Conservation (phyloP, 2,888 invertebrate genomes). For the Drosophila kanekoi region DNA sequence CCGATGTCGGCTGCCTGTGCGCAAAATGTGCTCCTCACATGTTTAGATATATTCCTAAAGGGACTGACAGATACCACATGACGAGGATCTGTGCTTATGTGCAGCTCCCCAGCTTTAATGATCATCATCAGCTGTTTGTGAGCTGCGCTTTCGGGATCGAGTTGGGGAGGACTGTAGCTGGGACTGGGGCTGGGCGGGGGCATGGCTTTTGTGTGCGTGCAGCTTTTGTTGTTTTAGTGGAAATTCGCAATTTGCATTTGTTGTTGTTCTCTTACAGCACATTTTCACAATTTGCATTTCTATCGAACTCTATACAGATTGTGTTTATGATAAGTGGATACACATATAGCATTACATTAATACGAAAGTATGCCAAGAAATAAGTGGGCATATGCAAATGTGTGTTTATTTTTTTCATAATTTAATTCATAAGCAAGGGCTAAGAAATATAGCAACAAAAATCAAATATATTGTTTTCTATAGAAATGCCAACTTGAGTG, state of each 20-base stretch:
- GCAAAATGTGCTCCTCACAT: slow-evolving; percentile 73
- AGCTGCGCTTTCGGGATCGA: background rate
- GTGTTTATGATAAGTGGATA: slow-evolving; percentile 12
- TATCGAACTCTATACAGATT: slow-evolving; percentile 21
- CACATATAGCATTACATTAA: slow-evolving; percentile 70
- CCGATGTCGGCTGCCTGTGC: slow-evolving; percentile 26
- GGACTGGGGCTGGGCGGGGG: background rate
- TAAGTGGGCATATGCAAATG: slow-evolving; percentile 39
- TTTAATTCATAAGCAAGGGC: slow-evolving; percentile 1
- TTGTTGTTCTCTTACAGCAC: slow-evolving; percentile 36
- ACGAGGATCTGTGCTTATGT: slow-evolving; percentile 36
- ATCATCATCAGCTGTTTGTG: slow-evolving; percentile 66
- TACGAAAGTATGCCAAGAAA: slow-evolving; percentile 52
- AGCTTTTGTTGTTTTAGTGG: slow-evolving; percentile 58
- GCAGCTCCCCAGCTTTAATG: slow-evolving; percentile 25
- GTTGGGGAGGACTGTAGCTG: background rate
- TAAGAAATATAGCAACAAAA: background rate
- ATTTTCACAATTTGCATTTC: slow-evolving; percentile 44
- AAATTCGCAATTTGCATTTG: slow-evolving; percentile 38
- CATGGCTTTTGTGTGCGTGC: slow-evolving; percentile 26
- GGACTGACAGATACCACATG: slow-evolving; percentile 48
- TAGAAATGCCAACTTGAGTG: background rate
- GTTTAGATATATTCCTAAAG: slow-evolving; percentile 58
- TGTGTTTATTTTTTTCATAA: too few species aligned
- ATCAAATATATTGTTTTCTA: slow-evolving; percentile 1